Evolutionary conservation across 23 tunicate genomes (phyloP), one percentile per base, ranked within the genome.

Genomic region (Aplidium turbinatum): DNA sequence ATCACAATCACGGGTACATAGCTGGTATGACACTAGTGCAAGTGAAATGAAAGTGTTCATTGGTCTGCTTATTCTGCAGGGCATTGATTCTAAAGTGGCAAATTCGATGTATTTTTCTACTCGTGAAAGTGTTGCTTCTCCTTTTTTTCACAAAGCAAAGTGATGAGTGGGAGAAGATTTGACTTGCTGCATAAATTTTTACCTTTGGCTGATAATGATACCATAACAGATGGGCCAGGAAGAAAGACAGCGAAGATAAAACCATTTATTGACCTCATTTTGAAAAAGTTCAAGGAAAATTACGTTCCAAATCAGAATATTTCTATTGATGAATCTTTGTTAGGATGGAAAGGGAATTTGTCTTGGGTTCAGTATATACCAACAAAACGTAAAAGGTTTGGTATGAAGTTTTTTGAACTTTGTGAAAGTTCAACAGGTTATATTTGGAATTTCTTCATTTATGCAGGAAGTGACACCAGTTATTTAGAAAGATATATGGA

Each of bases 41-140:
- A n/a, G n/a, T n/a, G 61, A 54, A n/a, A 54, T 54, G 61, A 54
- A 54, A n/a, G 61, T 54, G 61, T 54, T 54, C 23, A 54, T 54
- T 9, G 61, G 61, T 5, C 23, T 54, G 21, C 61, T 54, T 54
- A 54, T 54, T 54, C 18, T 45, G 51, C 13, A 45, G 18, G 51
- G 51, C 13, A 45, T 45, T 45, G 51, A 11, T 13, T 11, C 13
- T 30, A 62, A 62, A 33, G 45, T 30, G 29, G 69, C 26, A 30
- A 33, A 62, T 30, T 19, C 40, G 16, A 62, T 62, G 69, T 62
- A 62, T 33, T 62, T 31, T 31, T 23, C 69, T 23, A 13, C 38
- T 4, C 38, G 19, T 33, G 40, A 13, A n/a, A 62, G 40, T 11
- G 21, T 62, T 33, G 45, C 69, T 31, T 30, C 45, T 33, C 69